Evolutionary conservation across 1,140 invertebrate genomes (phyloP).

Genomic region (Anagrus nilaparvatae): DNA sequence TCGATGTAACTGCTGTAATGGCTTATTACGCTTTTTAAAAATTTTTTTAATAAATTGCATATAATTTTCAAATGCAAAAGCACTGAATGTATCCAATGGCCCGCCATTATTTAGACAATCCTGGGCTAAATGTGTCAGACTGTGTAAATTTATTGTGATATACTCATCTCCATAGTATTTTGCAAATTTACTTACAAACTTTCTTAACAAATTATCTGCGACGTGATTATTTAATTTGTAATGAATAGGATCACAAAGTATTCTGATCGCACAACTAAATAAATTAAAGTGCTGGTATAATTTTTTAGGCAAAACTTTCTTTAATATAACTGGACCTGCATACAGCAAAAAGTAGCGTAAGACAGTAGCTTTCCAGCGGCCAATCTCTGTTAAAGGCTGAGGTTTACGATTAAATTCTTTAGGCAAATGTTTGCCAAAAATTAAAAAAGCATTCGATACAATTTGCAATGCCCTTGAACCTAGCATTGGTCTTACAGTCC

Average conservation of each 20-base stretch:
- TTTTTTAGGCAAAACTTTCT: slow-evolving; percentile 6
- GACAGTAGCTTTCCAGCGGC: slow-evolving; percentile 16
- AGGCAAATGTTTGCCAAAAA: slow-evolving; percentile 4
- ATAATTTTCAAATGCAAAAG: slow-evolving; percentile 19
- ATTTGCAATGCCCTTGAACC: neutral
- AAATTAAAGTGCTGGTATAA: slow-evolving; percentile 11
- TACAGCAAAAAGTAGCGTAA: slow-evolving; percentile 17
- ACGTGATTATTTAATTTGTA: slow-evolving; percentile 8
- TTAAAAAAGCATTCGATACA: neutral
- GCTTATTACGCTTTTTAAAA: slow-evolving; percentile 8
- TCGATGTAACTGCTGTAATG: slow-evolving; percentile 8
- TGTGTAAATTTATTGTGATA: slow-evolving; percentile 15
- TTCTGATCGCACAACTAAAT: slow-evolving; percentile 16
- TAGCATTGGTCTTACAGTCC: slow-evolving; percentile 1
- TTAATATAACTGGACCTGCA: slow-evolving; percentile 10
- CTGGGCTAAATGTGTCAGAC: slow-evolving; percentile 14
- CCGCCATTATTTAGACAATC: slow-evolving; percentile 9
- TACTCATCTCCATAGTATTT: slow-evolving; percentile 8
- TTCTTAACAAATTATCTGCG: slow-evolving; percentile 9
- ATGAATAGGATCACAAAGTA: slow-evolving; percentile 14
- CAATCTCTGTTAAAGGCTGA: neutral
- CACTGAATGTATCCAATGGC: slow-evolving; percentile 12
- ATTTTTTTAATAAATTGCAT: slow-evolving; percentile 14
- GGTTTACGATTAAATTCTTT: slow-evolving; percentile 14
- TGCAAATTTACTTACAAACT: slow-evolving; percentile 11